Evolutionary conservation across 2,113 vertebrate genomes (phyloP).

Genomic region (Buteo buteo): DNA sequence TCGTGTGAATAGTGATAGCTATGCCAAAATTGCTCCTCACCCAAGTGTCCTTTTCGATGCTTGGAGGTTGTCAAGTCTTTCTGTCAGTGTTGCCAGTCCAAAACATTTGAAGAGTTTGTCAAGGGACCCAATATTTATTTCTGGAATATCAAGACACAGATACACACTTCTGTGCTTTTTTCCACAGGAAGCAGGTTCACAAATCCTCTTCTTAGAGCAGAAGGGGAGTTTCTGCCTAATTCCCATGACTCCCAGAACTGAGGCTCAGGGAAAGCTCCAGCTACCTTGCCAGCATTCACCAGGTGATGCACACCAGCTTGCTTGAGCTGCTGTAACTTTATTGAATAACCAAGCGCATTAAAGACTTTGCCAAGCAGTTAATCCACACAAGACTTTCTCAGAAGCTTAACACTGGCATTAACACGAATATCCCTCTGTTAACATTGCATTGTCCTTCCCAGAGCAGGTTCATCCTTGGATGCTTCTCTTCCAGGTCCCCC

Average conservation of each 20-base stretch:
- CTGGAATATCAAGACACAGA: too few species aligned
- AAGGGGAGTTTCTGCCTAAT: background rate
- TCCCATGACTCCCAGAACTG: background rate
- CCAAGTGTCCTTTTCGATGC: accelerated
- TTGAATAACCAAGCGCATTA: accelerated
- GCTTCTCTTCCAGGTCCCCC: background rate
- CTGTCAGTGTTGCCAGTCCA: too few species aligned
- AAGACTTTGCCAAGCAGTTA: background rate
- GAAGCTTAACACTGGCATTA: background rate
- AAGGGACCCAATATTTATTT: background rate
- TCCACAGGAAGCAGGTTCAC: background rate
- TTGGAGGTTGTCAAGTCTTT: background rate
- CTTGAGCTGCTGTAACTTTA: background rate
- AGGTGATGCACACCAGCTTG: background rate
- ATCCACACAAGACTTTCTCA: background rate
- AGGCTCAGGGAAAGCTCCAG: background rate
- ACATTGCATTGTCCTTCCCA: background rate
- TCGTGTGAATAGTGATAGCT: too few species aligned
- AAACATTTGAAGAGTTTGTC: background rate
- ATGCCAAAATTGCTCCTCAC: background rate
- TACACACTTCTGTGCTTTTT: background rate
- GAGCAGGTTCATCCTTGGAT: background rate
- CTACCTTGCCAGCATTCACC: background rate
- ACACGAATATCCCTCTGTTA: background rate
- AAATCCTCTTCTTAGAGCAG: background rate